Evolutionary conservation across 2,113 vertebrate genomes (phyloP).

Genomic region (Charadrius vociferus): DNA sequence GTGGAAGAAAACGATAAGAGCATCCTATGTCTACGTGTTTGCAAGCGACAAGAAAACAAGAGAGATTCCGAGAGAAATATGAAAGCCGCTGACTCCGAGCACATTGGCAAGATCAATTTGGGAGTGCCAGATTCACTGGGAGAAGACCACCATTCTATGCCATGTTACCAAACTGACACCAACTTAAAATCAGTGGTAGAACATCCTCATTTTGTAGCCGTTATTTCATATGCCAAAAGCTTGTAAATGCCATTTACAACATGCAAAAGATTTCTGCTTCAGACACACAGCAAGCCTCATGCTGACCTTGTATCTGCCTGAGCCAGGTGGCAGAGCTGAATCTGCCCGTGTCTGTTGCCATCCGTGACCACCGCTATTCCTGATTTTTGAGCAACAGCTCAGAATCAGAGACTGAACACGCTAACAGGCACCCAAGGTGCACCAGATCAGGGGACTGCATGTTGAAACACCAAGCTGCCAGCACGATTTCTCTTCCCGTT

Average conservation of each 20-base stretch:
- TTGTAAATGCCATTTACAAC: background rate
- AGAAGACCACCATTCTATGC: background rate
- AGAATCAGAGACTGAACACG: background rate
- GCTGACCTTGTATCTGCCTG: background rate
- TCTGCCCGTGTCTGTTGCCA: rapidly evolving
- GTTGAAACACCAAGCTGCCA: background rate
- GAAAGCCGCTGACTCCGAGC: background rate
- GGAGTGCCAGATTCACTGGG: background rate
- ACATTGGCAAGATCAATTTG: background rate
- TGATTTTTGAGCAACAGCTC: background rate
- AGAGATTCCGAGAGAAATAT: background rate
- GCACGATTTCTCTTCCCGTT: background rate
- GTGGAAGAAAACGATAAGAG: background rate
- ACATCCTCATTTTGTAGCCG: background rate
- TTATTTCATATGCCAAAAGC: background rate
- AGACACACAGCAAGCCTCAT: background rate
- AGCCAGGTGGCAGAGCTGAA: background rate
- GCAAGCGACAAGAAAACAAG: background rate
- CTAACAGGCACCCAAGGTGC: background rate
- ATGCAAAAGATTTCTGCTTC: background rate
- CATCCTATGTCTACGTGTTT: rapidly evolving
- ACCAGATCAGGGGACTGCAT: background rate
- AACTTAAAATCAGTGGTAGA: background rate
- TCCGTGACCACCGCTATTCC: background rate
- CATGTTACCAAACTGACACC: background rate